Evolutionary conservation across 92 coral and sea anemone genomes (phyloP).

Genomic region (Micromussa lordhowensis): DNA sequence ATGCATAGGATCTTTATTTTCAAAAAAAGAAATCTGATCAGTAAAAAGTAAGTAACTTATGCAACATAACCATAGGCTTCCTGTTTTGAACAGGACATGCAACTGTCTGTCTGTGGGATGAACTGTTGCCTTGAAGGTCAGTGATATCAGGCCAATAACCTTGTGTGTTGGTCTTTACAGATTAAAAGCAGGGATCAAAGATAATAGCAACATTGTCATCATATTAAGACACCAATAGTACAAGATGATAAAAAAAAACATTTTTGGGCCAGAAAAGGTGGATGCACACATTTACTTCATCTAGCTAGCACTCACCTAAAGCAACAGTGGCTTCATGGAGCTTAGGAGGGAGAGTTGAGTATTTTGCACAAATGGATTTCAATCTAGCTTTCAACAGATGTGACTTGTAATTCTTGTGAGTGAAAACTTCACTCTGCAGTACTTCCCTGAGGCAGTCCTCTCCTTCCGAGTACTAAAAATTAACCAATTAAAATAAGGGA

Average conservation of each 20-base stretch:
- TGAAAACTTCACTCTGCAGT: conserved; percentile 64
- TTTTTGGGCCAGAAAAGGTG: too few relatives aligned
- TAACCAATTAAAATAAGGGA: not conserved
- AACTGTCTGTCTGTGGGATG: too few relatives aligned
- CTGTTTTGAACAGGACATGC: too few relatives aligned
- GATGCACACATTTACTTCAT: too few relatives aligned
- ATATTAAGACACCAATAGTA: too few relatives aligned
- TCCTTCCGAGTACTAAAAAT: conserved; percentile 81
- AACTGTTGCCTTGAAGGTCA: too few relatives aligned
- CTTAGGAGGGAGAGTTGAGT: conserved; percentile 22
- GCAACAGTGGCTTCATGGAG: not conserved
- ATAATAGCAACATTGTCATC: too few relatives aligned
- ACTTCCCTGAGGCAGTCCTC: conserved; percentile 70
- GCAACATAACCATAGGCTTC: not conserved
- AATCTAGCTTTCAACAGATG: conserved; percentile 72
- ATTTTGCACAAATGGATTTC: conserved; percentile 42
- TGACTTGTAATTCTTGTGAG: conserved; percentile 53
- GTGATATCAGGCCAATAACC: too few relatives aligned
- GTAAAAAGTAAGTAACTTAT: not conserved
- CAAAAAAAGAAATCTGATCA: not conserved
- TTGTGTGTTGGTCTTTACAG: too few relatives aligned
- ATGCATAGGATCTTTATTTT: conserved; percentile 45
- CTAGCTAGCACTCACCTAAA: not conserved
- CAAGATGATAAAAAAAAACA: too few relatives aligned
- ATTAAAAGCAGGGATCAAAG: too few relatives aligned